Evolutionary conservation across 2,797 vertebrate species (phyloP).

Genomic region (Rhinophrynus dorsalis): DNA sequence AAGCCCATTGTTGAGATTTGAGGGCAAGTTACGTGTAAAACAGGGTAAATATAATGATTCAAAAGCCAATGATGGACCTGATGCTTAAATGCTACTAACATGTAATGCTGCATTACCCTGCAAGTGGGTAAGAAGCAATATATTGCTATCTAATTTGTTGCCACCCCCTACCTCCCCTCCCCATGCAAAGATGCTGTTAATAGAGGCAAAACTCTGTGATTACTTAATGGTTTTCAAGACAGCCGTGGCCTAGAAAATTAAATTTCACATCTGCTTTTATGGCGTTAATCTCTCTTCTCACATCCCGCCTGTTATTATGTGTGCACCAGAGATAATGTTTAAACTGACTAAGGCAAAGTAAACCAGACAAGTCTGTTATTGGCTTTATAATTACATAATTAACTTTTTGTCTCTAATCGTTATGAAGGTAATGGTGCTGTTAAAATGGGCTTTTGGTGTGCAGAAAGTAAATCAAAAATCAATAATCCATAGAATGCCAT

Average conservation of each 20-base stretch:
- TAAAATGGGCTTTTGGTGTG: constrained; percentile 96
- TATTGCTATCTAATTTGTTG: constrained; percentile 45
- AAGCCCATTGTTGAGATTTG: constrained; percentile 14
- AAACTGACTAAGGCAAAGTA: constrained; percentile 99
- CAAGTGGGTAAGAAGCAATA: constrained; percentile 39
- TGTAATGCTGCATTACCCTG: constrained; percentile 46
- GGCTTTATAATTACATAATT: constrained; percentile 99
- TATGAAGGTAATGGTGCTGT: constrained; percentile 99
- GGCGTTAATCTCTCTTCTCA: constrained; percentile 99
- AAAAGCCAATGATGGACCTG: constrained; percentile 24
- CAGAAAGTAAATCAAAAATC: constrained; percentile 99
- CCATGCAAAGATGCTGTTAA: constrained; percentile 65
- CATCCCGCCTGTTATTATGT: constrained; percentile 99
- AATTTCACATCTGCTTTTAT: constrained; percentile 99
- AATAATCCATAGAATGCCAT: constrained; percentile 99
- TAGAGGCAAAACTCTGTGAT: constrained; percentile 98
- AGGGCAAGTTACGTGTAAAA: constrained; percentile 13
- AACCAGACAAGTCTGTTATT: constrained; percentile 99
- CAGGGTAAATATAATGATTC: constrained; percentile 27
- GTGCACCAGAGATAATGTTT: constrained; percentile 99
- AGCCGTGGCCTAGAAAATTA: constrained; percentile 98
- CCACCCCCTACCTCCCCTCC: constrained; percentile 26
- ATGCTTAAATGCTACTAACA: constrained; percentile 35
- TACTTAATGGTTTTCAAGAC: constrained; percentile 99
- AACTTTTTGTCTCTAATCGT: constrained; percentile 99